phyloP scores from a whole-genome alignment of 2,888 invertebrate genomes.

The Eilema caniola region DNA sequence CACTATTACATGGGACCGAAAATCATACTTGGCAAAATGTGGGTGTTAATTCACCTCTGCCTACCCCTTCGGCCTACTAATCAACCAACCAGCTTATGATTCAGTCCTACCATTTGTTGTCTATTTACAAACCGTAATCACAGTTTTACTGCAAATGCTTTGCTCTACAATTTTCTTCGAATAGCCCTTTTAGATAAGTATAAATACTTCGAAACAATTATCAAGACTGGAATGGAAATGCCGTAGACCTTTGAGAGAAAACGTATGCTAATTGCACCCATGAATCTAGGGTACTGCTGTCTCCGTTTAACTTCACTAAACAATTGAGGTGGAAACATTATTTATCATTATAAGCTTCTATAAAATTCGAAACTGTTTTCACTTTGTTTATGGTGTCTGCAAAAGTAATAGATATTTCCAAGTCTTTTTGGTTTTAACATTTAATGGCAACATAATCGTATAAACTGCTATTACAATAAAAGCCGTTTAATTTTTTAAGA shows the following conservation, averaged over 20 bases:
- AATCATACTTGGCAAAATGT: too few species aligned
- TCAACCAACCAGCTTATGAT: not conserved
- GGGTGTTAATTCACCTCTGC: too few species aligned
- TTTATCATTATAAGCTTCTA: not conserved
- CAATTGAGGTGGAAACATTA: not conserved
- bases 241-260: slow-evolving; percentile 12
- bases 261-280: slow-evolving; percentile 8
- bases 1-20: too few species aligned
- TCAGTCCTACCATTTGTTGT: too few species aligned
- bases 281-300: not conserved
- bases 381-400: too few species aligned
- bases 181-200: not conserved
- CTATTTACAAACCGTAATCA: not conserved
- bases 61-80: too few species aligned
- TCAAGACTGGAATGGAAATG: not conserved
- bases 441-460: too few species aligned
- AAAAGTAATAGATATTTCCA: too few species aligned
- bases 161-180: not conserved
- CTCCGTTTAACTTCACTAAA: not conserved
- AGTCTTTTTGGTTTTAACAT: too few species aligned
- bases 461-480: too few species aligned
- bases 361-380: too few species aligned
- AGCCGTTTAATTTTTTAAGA: too few species aligned
- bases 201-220: slow-evolving; percentile 1
- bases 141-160: not conserved